phyloP scores from a whole-genome alignment of 2,888 invertebrate species.

The Sympetrum striolatum region DNA sequence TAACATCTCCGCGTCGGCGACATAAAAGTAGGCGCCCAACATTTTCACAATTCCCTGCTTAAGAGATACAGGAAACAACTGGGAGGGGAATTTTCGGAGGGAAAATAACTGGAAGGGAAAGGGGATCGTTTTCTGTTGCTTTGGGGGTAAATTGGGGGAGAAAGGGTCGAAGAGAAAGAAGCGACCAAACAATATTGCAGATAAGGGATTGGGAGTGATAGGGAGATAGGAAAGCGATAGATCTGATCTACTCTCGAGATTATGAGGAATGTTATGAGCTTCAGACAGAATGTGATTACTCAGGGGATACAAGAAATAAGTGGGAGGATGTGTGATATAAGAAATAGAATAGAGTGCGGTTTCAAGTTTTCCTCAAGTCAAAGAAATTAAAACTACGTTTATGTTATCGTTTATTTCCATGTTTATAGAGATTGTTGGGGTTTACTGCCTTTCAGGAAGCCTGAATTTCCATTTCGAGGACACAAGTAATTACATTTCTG shows the following conservation, averaged over 20 bases:
- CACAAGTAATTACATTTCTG: too few species aligned
- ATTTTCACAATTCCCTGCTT: conserved; percentile 38
- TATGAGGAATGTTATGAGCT: neutral
- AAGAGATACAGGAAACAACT: neutral
- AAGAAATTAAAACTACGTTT: neutral
- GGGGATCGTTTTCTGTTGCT: neutral
- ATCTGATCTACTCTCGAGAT: neutral
- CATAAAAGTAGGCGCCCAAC: conserved; percentile 38
- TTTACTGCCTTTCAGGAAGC: too few species aligned
- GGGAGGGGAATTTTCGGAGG: neutral
- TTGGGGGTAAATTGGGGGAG: neutral
- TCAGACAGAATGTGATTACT: neutral
- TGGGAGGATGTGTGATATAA: neutral
- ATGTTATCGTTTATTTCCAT: too few species aligned
- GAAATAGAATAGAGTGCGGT: neutral
- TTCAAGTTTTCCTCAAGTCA: neutral
- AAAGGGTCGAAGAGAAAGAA: neutral
- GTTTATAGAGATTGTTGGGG: too few species aligned
- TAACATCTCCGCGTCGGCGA: conserved; percentile 32
- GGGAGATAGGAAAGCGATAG: neutral
- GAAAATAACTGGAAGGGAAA: neutral
- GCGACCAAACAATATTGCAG: neutral
- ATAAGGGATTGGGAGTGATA: neutral
- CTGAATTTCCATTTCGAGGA: too few species aligned
- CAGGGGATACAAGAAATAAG: neutral